phyloP scores from a whole-genome alignment of 2,888 invertebrate genomes.

The Chrysolina haemoptera region DNA sequence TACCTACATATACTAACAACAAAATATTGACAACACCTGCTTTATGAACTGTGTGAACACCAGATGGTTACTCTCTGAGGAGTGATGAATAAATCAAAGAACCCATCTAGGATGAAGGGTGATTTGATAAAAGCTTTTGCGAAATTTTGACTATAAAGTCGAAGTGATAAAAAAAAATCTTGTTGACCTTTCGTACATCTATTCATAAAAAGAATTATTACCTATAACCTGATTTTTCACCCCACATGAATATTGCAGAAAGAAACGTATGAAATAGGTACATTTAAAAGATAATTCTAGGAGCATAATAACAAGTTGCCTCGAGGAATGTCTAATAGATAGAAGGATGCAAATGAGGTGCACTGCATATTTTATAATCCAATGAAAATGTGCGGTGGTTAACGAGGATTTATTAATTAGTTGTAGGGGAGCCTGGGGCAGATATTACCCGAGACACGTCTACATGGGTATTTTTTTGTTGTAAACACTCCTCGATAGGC shows the following conservation, averaged over 20 bases:
- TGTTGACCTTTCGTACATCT: too few species aligned
- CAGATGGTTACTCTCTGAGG: too few species aligned
- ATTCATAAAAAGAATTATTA: too few species aligned
- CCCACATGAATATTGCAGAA: slow-evolving; percentile 3
- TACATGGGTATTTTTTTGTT: slow-evolving; percentile 6
- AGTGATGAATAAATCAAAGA: too few species aligned
- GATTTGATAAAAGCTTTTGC: too few species aligned
- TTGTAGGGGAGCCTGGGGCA: slow-evolving; percentile 22
- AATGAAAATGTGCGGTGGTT: slow-evolving; percentile 14
- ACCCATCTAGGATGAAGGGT: too few species aligned
- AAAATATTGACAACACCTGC: too few species aligned
- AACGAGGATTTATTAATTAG: slow-evolving; percentile 26
- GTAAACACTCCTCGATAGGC: neutral
- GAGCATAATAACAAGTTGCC: slow-evolving; percentile 24
- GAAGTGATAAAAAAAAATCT: too few species aligned
- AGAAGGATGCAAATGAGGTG: slow-evolving; percentile 27
- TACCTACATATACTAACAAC: too few species aligned
- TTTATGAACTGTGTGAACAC: too few species aligned
- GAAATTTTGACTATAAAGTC: too few species aligned
- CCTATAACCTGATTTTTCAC: neutral
- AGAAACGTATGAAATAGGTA: neutral
- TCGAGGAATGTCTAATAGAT: slow-evolving; percentile 20
- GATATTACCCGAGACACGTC: neutral
- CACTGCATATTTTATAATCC: slow-evolving; percentile 20
- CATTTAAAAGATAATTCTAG: slow-evolving; percentile 2